Evolutionary conservation across 2,888 invertebrate species (phyloP).

Genomic region (Meganola albula): DNA sequence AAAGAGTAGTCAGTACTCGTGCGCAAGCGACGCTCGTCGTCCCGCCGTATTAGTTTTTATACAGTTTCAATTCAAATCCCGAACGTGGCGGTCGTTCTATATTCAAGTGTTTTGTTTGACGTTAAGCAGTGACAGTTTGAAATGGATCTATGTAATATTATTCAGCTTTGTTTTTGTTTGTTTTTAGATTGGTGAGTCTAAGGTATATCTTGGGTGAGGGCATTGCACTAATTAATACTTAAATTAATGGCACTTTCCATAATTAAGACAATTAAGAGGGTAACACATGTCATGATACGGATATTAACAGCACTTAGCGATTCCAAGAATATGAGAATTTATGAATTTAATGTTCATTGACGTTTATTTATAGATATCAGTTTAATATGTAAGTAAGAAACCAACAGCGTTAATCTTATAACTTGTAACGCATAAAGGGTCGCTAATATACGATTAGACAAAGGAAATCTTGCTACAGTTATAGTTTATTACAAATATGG

Average conservation of each 20-base stretch:
- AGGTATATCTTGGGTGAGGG: conserved; percentile 5
- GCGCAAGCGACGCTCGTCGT: conserved; percentile 60
- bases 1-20: conserved; percentile 75
- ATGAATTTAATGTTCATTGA: conserved; percentile 1
- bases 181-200: conserved; percentile 30
- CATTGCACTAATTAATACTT: conserved; percentile 14
- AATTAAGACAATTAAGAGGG: not conserved
- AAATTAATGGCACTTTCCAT: conserved; percentile 14
- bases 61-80: conserved; percentile 52
- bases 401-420: too few relatives aligned
- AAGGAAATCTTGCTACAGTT: too few relatives aligned
- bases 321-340: not conserved
- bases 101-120: conserved; percentile 52
- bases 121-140: conserved; percentile 59
- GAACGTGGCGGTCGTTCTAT: conserved; percentile 50
- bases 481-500: too few relatives aligned
- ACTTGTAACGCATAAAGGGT: too few relatives aligned
- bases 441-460: too few relatives aligned
- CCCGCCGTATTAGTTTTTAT: conserved; percentile 47
- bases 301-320: not conserved
- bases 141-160: conserved; percentile 51
- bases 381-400: too few relatives aligned
- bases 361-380: too few relatives aligned
- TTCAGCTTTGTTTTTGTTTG: conserved; percentile 21
- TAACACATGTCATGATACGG: not conserved